These are phyloP conservation scores for Sandelia bainsii DNA, from an alignment of 2,797 vertebrate species.

Conservation along the genomic window DNA sequence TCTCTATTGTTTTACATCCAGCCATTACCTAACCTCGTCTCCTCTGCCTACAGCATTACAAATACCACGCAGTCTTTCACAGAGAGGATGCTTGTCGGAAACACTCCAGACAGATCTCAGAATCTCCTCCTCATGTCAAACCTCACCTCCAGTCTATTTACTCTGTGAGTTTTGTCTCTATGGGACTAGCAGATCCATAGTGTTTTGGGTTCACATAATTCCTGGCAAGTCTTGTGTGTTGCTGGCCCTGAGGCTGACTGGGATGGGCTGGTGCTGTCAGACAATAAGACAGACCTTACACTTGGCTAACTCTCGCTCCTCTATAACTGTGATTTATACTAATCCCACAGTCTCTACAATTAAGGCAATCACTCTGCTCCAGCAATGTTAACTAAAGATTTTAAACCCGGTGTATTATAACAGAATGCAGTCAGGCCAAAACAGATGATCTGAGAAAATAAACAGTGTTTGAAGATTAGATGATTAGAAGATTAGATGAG, in stretches of 20 bases:
- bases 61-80: slow-evolving; percentile 34
- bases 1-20: slow-evolving; percentile 68
- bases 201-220: slow-evolving; percentile 74
- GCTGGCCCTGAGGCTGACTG: slow-evolving; percentile 70
- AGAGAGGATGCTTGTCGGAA: slow-evolving; percentile 38
- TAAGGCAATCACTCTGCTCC: slow-evolving; percentile 61
- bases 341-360: slow-evolving; percentile 66
- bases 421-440: slow-evolving; percentile 42
- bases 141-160: slow-evolving; percentile 77
- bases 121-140: slow-evolving; percentile 69
- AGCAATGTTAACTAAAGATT: slow-evolving; percentile 65
- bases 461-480: slow-evolving; percentile 72
- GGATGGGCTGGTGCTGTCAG: slow-evolving; percentile 74
- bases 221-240: slow-evolving; percentile 60
- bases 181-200: slow-evolving; percentile 61
- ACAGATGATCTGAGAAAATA: slow-evolving; percentile 74
- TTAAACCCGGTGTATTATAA: slow-evolving; percentile 68
- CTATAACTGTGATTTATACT: slow-evolving; percentile 55
- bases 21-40: slow-evolving; percentile 71
- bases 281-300: slow-evolving; percentile 53
- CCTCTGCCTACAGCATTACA: slow-evolving; percentile 51
- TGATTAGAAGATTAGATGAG: slow-evolving; percentile 69
- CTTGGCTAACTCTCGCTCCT: slow-evolving; percentile 39
- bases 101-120: slow-evolving; percentile 55
- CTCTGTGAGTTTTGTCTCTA: slow-evolving; percentile 73